Evolutionary conservation across 2,797 vertebrate genomes (phyloP).

Genomic region (Pipistrellus pipistrellus): DNA sequence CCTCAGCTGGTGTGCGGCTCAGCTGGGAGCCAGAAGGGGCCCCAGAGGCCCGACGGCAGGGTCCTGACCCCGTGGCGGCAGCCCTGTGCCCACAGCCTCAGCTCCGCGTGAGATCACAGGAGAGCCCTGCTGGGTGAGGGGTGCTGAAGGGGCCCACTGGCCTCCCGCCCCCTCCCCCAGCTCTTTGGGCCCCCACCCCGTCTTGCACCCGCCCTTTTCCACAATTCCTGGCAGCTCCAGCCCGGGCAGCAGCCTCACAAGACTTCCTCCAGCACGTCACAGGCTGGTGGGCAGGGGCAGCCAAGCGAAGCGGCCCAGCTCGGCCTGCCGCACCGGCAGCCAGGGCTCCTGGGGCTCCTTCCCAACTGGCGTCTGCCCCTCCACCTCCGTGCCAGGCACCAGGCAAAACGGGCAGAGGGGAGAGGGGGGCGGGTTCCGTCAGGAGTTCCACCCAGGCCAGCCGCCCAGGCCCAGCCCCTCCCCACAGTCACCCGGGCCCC

Average conservation of each 20-base stretch:
- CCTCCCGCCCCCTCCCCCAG: slow-evolving; percentile 38
- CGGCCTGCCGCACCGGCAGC: neutral
- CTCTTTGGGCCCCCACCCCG: neutral
- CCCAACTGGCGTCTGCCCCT: slow-evolving; percentile 43
- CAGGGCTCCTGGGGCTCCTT: slow-evolving; percentile 62
- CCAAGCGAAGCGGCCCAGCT: slow-evolving; percentile 54
- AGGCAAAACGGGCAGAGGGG: neutral
- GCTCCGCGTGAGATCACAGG: slow-evolving; percentile 70
- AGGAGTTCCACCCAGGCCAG: neutral
- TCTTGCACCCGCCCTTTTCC: slow-evolving; percentile 59
- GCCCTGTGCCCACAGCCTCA: neutral
- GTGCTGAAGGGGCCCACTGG: neutral
- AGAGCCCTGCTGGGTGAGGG: neutral
- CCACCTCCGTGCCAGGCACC: neutral
- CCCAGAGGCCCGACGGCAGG: slow-evolving; percentile 40
- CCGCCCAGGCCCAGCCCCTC: neutral
- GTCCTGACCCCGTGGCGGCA: slow-evolving; percentile 72
- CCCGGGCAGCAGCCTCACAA: slow-evolving; percentile 39
- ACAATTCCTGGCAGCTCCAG: slow-evolving; percentile 70
- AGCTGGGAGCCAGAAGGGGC: slow-evolving; percentile 44
- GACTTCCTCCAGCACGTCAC: slow-evolving; percentile 65
- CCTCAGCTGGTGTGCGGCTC: slow-evolving; percentile 64
- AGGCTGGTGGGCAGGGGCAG: slow-evolving; percentile 70
- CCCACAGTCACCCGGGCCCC: neutral
- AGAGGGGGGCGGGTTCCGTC: neutral